phyloP scores from a whole-genome alignment of 2,113 vertebrate genomes.

The Melanostigma gelatinosum region DNA sequence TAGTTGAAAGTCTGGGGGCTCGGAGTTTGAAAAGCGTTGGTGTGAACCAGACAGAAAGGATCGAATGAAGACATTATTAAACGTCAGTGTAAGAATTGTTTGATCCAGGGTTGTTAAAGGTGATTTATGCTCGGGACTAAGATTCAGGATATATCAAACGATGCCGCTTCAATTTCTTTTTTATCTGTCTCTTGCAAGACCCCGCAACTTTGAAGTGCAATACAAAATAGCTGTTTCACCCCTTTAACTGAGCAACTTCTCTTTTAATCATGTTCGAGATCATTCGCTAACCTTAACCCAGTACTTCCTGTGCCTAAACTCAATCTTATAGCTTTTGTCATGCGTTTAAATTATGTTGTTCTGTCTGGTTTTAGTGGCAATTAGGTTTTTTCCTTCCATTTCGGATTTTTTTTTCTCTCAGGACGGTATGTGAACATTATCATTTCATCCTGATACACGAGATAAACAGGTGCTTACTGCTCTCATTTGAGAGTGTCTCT shows the following conservation, averaged over 20 bases:
- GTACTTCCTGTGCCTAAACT: background rate
- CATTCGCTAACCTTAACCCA: background rate
- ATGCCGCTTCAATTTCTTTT: background rate
- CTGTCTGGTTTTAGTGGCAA: background rate
- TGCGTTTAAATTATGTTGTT: background rate
- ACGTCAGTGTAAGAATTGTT: background rate
- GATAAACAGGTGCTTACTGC: constrained; percentile 34
- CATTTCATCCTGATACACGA: constrained; percentile 32
- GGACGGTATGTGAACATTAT: background rate
- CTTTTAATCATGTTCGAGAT: background rate
- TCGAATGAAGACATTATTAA: background rate
- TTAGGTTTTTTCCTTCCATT: background rate
- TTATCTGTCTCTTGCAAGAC: background rate
- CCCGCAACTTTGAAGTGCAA: background rate
- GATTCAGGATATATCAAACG: background rate
- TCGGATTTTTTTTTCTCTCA: background rate
- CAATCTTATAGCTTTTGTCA: background rate
- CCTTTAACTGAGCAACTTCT: background rate
- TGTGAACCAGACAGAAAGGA: background rate
- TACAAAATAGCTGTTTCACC: background rate
- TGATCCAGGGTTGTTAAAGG: background rate
- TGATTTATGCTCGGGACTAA: background rate
- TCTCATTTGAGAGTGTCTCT: constrained; percentile 45
- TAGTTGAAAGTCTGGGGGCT: background rate
- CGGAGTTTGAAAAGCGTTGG: background rate